Evolutionary conservation across 2,113 vertebrate species (phyloP), one percentile per base, ranked within the genome.

Genomic region (Dunckerocampus dactyliophorus): DNA sequence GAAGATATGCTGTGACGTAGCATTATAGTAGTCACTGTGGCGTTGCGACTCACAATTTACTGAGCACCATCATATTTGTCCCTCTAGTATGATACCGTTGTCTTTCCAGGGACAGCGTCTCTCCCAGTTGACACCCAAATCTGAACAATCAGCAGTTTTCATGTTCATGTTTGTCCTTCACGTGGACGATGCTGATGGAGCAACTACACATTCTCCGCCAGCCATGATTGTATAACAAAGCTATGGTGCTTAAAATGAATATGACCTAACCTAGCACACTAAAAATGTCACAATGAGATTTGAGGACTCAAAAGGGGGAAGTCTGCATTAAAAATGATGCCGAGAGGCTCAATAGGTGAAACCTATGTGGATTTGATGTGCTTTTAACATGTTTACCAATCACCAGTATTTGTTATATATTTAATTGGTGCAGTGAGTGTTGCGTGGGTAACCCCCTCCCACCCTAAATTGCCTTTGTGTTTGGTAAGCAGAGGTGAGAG

Each of bases 401-500:
- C 39, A 34, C 28, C 16, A 37, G 7, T 5, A 13, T 58, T 24
- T 58, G 20, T 17, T 14, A 10, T 42, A 45, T 8, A 8, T 42
- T 19, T 12, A 37, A 39, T 19, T 55, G 53, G 37, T 13, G 53
- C 16, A 55, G 17, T 6, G 17, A 17, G 52, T 37, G 9, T 55
- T 5, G 19, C 19, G 31, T n/a, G 31, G 9, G 7, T 1, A 34
- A 34, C 4, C 31, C 31, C 31, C 5, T 34, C 31, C 31, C 31
- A 5, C 1, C 6, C 3, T 2, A 34, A 34, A 19, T 55, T 71
- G 80, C 81, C 63, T 91, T 90, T 88, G 92, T 93, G 78, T 83
- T 79, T 93, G 68, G 72, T 89, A 71, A 93, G 86, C 21, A 95
- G 72, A 0, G 83, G 68, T 24, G 94, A 85, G 61, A 96, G 5